Percentiles rank a stretch among this genome's conserved stretches.
phyloP scores from a whole-genome alignment of 2,113 vertebrate species.

The Notothenia coriiceps region DNA sequence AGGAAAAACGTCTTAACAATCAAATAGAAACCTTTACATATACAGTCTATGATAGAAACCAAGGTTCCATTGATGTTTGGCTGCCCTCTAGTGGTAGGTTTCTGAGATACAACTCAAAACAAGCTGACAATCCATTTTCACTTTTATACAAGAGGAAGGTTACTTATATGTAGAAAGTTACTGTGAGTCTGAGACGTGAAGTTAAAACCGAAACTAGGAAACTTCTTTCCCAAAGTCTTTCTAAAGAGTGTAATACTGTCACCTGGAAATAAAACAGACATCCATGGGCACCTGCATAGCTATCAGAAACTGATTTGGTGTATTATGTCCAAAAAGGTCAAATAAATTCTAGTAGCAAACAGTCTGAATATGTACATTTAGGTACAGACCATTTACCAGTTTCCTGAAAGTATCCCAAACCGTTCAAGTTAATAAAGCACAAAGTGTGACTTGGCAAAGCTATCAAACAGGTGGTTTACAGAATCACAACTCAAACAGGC shows the following conservation, averaged over 20 bases:
- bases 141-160: neutral
- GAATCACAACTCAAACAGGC: neutral
- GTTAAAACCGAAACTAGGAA: neutral
- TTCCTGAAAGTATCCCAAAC: neutral
- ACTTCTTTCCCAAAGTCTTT: neutral
- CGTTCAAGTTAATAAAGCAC: neutral
- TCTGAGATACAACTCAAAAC: neutral
- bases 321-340: neutral
- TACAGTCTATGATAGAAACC: neutral
- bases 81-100: slow-evolving; percentile 71
- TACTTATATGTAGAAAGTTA: neutral
- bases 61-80: slow-evolving; percentile 7
- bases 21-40: neutral
- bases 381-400: neutral
- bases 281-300: neutral
- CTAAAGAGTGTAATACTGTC: neutral
- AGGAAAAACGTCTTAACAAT: slow-evolving; percentile 7
- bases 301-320: neutral
- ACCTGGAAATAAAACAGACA: no score
- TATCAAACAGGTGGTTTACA: neutral
- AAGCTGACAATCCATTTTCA: neutral
- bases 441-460: neutral
- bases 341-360: neutral
- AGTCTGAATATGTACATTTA: neutral
- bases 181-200: neutral